Evolutionary conservation across 2,888 invertebrate species (phyloP), one percentile per base, ranked within the genome.

Genomic region (Oxycera nigricornis): DNA sequence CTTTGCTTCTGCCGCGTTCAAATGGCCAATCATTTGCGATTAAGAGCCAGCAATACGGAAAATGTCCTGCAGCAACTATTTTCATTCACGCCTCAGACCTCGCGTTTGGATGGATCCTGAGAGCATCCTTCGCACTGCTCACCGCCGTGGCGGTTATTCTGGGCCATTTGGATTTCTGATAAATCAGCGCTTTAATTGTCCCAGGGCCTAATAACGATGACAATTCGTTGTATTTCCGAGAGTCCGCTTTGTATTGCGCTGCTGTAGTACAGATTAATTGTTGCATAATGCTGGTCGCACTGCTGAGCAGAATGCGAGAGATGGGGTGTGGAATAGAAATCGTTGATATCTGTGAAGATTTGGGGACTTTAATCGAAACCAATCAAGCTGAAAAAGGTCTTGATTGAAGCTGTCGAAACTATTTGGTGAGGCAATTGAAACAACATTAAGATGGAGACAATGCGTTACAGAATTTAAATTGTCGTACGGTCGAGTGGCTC

Each of bases 361-460:
- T 17, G 61, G 22, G 41, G 65, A 65, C 41, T 65, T 65, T 24
- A 65, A 24, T 65, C 24, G 65, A 65, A 65, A 65, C 41, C 65
- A 65, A 65, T 65, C 65, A 65, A 39, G 65, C 65, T 41, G 39
- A 65, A 65, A 39, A 41, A 65, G 24, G 65, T 41, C 65, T 65
- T 65, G 65, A 65, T 65, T 65, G 65, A 39, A 39, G 41, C 65
- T 65, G 65, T 65, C 65, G 65, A 65, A 65, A 65, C 65, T 65
- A 22, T 39, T 65, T 41, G 17, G 41, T 65, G 41, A 22, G 39
- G 65, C 65, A 39, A 39, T 41, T 41, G 22, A 65, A 41, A 41
- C 20, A 24, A 39, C 24, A 17, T n/a, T 31, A 2, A 26, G 24
- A 61, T 30, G 61, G 9, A n/a, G n/a, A n/a, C n/a, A n/a, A n/a